Base-by-base conservation (phyloP, 2,888 invertebrate genomes). In the Synergus gifuensis region DNA sequence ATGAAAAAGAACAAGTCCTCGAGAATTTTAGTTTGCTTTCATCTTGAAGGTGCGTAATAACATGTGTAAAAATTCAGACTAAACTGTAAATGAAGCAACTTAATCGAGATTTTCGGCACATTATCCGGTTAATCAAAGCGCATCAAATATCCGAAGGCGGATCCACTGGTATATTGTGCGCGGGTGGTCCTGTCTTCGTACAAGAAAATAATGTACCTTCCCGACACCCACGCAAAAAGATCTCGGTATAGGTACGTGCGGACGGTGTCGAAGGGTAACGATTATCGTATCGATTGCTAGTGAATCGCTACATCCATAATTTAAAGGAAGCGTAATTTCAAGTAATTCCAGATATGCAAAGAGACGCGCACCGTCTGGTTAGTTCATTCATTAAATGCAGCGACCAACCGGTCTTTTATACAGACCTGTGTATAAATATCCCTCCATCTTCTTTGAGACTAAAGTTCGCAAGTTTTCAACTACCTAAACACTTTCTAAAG, bases 181-280 rank as follows among this genome's bases (percentile, higher is more conserved):
- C 84, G 86, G 86, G 86, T 86, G 86, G 85, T 86, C 86, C 83
- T 76, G 80, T 79, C 81, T 76, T 80, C 77, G 28, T 49, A 28
- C 49, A 49, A 44, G 49, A 73, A 36, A 73, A 49, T 73, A 73
- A 73, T 73, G 69, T 82, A 81, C 83, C 82, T 85, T 79, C 78
- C 82, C 78, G 69, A 79, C 84, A 82, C 85, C 86, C 82, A 86
- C 86, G 81, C 85, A 78, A 82, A 82, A 78, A 79, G 80, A 82
- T 76, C 76, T 81, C 58, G 67, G 79, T 64, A 58, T 28, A 22
- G 62, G 49, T 63, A 62, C 77, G 44, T 62, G 44, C 66, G 67
- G 63, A 76, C 64, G 46, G 42, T 76, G 44, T 46, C 46, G 18
- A 16, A 63, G 22, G 28, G 64, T 36, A 63, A n/a, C 44, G 64